Evolutionary conservation across 2,888 invertebrate species (phyloP).

Genomic region (Chrysina gloriosa): DNA sequence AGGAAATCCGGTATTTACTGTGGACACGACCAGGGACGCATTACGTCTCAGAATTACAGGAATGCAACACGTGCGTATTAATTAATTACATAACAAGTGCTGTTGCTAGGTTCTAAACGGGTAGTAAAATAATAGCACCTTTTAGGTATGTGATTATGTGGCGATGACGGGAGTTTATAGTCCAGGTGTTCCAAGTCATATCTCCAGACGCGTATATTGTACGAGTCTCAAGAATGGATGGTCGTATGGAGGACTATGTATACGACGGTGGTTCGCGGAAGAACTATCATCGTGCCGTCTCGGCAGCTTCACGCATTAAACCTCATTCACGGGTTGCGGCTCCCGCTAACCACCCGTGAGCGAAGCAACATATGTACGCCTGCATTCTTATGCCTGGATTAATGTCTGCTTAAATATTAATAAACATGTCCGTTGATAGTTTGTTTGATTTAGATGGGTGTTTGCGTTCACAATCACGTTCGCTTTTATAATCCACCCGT

Average conservation of each 20-base stretch:
- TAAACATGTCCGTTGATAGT: conserved; percentile 52
- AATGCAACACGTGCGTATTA: conserved; percentile 29
- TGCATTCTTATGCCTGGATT: conserved; percentile 51
- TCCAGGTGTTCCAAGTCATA: conserved; percentile 24
- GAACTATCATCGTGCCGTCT: conserved; percentile 50
- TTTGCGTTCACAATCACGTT: conserved; percentile 23
- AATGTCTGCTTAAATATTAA: conserved; percentile 51
- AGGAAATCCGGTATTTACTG: conserved; percentile 25
- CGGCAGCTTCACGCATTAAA: conserved; percentile 53
- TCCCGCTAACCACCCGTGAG: conserved; percentile 50
- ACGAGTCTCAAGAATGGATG: conserved; percentile 19
- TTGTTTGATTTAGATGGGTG: conserved; percentile 50
- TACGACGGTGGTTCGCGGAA: conserved; percentile 50
- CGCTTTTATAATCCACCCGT: conserved; percentile 21
- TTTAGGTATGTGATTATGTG: conserved; percentile 12
- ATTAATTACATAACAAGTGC: conserved; percentile 26
- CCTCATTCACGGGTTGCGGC: conserved; percentile 47
- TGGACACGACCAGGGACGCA: background rate
- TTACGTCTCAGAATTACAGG: conserved; percentile 10
- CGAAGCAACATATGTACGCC: conserved; percentile 47
- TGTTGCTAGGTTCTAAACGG: conserved; percentile 4
- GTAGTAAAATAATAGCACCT: conserved; percentile 22
- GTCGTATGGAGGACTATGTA: conserved; percentile 10
- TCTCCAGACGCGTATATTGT: background rate
- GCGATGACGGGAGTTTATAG: conserved; percentile 15